Evolutionary conservation across 2,888 invertebrate species (phyloP).

Genomic region (Luffia ferchaultella): DNA sequence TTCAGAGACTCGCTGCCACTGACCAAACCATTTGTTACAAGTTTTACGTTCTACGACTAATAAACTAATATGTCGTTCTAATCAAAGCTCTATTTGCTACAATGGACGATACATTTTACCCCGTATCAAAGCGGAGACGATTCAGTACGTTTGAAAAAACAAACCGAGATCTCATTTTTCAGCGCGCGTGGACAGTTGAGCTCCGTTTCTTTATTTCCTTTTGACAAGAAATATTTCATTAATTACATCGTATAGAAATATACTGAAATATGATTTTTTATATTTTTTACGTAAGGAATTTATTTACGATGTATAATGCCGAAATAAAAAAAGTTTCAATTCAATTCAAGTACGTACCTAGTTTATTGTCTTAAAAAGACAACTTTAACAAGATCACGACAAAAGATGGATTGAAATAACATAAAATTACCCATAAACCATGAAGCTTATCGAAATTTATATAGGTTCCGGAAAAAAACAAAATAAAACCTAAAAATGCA

Average conservation of each 20-base stretch:
- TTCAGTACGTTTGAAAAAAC: background rate
- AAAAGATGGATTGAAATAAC: too few species aligned
- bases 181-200: background rate
- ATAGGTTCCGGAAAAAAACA: too few species aligned
- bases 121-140: background rate
- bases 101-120: background rate
- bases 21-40: background rate
- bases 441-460: too few species aligned
- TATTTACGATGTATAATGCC: too few species aligned
- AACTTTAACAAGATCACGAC: too few species aligned
- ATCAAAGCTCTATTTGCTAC: background rate
- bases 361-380: too few species aligned
- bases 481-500: too few species aligned
- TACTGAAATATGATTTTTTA: too few species aligned
- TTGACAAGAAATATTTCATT: background rate
- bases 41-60: background rate
- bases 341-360: too few species aligned
- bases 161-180: background rate
- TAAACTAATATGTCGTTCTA: background rate
- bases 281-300: too few species aligned
- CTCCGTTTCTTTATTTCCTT: background rate
- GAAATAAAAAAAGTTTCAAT: too few species aligned
- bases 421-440: too few species aligned
- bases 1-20: background rate
- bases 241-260: background rate